Percentiles rank a stretch among this genome's conserved stretches.
Conservation (phyloP, 1,140 invertebrate species). For the Stenopsyche tienmushanensis region DNA sequence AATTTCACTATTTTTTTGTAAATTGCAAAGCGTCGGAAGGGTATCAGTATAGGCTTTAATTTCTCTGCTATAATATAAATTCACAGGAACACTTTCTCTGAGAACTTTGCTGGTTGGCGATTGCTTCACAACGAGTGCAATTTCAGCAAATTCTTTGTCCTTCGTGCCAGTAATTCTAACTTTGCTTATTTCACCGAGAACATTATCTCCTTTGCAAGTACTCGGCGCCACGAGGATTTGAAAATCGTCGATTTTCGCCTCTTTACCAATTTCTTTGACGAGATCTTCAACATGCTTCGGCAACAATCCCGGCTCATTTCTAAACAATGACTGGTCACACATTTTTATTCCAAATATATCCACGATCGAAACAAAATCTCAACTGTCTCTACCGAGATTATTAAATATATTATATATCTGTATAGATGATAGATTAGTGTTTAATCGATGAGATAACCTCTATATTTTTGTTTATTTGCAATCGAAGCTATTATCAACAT, state of each 20-base stretch:
- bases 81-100: background rate
- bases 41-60: background rate
- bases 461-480: background rate
- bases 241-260: background rate
- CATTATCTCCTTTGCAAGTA: background rate
- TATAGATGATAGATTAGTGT: no score
- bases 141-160: background rate
- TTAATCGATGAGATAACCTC: background rate
- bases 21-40: background rate
- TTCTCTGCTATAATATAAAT: constrained; percentile 5
- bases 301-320: background rate
- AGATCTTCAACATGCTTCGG: background rate
- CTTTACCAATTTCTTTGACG: background rate
- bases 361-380: background rate
- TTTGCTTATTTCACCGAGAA: background rate
- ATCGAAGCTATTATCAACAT: background rate
- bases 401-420: no score
- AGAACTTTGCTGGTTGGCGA: background rate
- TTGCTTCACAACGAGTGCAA: constrained; percentile 7
- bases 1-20: constrained; percentile 4
- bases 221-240: background rate
- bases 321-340: background rate
- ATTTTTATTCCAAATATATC: background rate
- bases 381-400: no score
- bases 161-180: background rate